Conservation (phyloP, 2,888 invertebrate genomes). For the Dolomedes plantarius region DNA sequence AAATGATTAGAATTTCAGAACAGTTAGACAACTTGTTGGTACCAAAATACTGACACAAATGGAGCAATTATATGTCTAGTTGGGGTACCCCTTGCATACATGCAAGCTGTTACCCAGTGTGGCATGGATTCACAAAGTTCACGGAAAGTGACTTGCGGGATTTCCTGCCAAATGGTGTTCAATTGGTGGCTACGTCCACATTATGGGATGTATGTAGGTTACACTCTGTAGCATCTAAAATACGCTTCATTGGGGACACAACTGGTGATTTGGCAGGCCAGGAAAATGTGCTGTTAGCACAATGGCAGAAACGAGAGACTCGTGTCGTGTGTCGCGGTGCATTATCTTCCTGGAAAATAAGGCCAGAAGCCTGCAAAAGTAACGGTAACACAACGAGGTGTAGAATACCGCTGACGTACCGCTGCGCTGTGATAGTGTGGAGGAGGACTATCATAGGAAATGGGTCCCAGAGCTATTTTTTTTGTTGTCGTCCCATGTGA, state of each 20-base stretch:
- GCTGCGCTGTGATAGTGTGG: constrained; percentile 18
- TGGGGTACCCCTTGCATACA: too few relatives aligned
- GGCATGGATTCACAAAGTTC: too few relatives aligned
- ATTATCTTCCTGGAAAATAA: background rate
- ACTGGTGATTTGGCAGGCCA: background rate
- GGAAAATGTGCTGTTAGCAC: background rate
- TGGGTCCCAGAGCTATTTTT: constrained; percentile 7
- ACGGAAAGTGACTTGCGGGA: too few relatives aligned
- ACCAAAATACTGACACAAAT: too few relatives aligned
- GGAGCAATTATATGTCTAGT: too few relatives aligned
- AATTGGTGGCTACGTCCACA: too few relatives aligned
- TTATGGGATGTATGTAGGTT: background rate
- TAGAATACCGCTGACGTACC: background rate
- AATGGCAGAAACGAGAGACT: background rate
- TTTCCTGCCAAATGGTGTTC: too few relatives aligned
- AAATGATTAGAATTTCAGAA: too few relatives aligned
- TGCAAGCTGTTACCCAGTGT: too few relatives aligned
- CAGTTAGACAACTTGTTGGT: too few relatives aligned
- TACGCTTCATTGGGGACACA: background rate
- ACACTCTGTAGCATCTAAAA: background rate
- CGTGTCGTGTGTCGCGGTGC: constrained; percentile 15
- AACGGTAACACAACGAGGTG: background rate
- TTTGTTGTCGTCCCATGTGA: background rate
- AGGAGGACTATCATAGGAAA: constrained; percentile 13
- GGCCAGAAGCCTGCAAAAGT: background rate